Evolutionary conservation across 2,888 invertebrate genomes (phyloP).

Genomic region (Philereme vetulata): DNA sequence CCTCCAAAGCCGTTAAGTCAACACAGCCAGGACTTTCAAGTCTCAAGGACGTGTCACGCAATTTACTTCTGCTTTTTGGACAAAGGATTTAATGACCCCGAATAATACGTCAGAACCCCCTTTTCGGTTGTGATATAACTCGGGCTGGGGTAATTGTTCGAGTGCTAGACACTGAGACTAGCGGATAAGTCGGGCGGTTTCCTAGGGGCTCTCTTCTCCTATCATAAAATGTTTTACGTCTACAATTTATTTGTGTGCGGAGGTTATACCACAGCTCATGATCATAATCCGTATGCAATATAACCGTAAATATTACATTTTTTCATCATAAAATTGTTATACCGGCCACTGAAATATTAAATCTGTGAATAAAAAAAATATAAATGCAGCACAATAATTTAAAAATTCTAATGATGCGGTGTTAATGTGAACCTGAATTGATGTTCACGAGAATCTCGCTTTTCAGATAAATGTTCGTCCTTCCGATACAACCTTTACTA

Average conservation of each 20-base stretch:
- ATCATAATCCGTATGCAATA: constrained; percentile 65
- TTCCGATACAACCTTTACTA: constrained; percentile 52
- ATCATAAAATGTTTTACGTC: constrained; percentile 61
- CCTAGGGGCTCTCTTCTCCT: constrained; percentile 39
- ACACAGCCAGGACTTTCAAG: constrained; percentile 28
- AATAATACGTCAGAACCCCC: constrained; percentile 44
- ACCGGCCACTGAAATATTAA: constrained; percentile 36
- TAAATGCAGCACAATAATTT: not conserved
- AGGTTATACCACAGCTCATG: constrained; percentile 56
- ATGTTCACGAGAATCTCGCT: constrained; percentile 11
- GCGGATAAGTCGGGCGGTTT: constrained; percentile 46
- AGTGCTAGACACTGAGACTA: constrained; percentile 44
- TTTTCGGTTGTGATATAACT: constrained; percentile 48
- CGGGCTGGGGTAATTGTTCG: constrained; percentile 47
- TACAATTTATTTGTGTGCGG: constrained; percentile 59
- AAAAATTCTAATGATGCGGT: constrained; percentile 1
- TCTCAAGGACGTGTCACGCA: constrained; percentile 35
- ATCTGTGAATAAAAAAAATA: not conserved
- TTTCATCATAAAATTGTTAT: constrained; percentile 55
- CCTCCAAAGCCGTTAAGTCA: constrained; percentile 22
- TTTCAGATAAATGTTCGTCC: constrained; percentile 41
- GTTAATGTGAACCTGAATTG: constrained; percentile 9
- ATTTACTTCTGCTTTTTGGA: constrained; percentile 39
- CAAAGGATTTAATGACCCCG: constrained; percentile 52
- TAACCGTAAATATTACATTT: constrained; percentile 56